Percentiles rank a stretch among this genome's conserved stretches.
Evolutionary conservation across 2,888 invertebrate genomes (phyloP).

Genomic region (Drosophila dives): DNA sequence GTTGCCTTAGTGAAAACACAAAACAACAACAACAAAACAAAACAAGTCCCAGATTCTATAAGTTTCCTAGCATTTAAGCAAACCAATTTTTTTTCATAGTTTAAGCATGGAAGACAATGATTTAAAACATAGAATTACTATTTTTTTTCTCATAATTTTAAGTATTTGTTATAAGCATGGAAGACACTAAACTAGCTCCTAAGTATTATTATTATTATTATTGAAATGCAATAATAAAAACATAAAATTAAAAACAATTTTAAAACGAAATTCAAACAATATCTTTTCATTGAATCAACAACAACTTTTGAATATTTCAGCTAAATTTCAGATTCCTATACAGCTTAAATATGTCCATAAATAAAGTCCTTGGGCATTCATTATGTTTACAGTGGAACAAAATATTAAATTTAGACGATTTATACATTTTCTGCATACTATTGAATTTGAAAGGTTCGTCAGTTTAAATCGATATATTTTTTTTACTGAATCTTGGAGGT

Average conservation of each 20-base stretch:
- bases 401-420: background rate
- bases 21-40: slow-evolving; percentile 34
- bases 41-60: slow-evolving; percentile 65
- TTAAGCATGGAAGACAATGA: slow-evolving; percentile 84
- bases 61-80: slow-evolving; percentile 38
- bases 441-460: background rate
- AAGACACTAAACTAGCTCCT: slow-evolving; percentile 83
- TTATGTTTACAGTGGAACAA: background rate
- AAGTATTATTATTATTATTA: slow-evolving; percentile 52
- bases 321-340: background rate
- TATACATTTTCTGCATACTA: background rate
- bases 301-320: slow-evolving; percentile 26
- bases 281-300: slow-evolving; percentile 33
- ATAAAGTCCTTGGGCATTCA: background rate
- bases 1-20: slow-evolving; percentile 77
- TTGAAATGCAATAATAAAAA: slow-evolving; percentile 65
- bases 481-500: too few relatives aligned
- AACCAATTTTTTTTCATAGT: slow-evolving; percentile 56
- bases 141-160: slow-evolving; percentile 70
- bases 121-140: slow-evolving; percentile 70
- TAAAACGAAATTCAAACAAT: slow-evolving; percentile 42
- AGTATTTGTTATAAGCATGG: slow-evolving; percentile 78
- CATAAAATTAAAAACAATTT: slow-evolving; percentile 38
- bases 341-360: background rate
- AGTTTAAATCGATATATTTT: background rate